Evolutionary conservation across 64 coral and sea anemone species (phyloP), one percentile per base, ranked within the genome.

Genomic region (Montipora cactus): DNA sequence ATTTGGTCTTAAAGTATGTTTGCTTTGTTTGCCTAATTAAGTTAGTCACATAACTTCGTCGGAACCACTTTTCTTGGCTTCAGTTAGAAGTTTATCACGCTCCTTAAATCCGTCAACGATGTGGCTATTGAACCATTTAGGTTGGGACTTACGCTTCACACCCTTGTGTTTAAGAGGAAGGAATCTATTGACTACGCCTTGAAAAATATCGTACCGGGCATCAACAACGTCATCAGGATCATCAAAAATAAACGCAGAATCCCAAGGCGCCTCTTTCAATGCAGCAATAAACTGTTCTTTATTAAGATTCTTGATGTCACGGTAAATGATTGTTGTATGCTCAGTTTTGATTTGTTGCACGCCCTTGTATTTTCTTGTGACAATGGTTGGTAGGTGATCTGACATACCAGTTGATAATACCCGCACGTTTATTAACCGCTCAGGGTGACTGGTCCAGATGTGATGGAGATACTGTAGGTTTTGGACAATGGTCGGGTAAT

Each of bases 161-260:
- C 82, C 20, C 51, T 91, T 91, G 51, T 87, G 46, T 91, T 47
- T 85, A 52, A 37, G 59, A 13, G 88, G 89, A 3, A 90, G 64
- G 47, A 80, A 37, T 20, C 13, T 44, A 3, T 90, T 80, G 50
- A 90, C 55, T 71, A 87, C 44, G 25, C 21, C 48, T 52, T 82
- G 71, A n/a, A 92, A 84, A 5, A 89, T 85, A 5, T 87, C 19
- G 14, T 91, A 85, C 88, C 88, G 90, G 23, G 88, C 18, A 21
- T 90, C 69, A 76, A 84, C 68, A 19, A 95, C 66, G 16, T 90
- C 88, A 78, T 90, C 59, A 68, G 52, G 22, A 19, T 90, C 88
- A 0, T 95, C 88, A 48, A 95, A 90, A 44, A 95, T 37, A 79
- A 95, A 95, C 4, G 93, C 93, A 19, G 78, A 77, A 64, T 95